Evolutionary conservation across 2,888 invertebrate species (phyloP).

Genomic region (Stegophylla sp.): DNA sequence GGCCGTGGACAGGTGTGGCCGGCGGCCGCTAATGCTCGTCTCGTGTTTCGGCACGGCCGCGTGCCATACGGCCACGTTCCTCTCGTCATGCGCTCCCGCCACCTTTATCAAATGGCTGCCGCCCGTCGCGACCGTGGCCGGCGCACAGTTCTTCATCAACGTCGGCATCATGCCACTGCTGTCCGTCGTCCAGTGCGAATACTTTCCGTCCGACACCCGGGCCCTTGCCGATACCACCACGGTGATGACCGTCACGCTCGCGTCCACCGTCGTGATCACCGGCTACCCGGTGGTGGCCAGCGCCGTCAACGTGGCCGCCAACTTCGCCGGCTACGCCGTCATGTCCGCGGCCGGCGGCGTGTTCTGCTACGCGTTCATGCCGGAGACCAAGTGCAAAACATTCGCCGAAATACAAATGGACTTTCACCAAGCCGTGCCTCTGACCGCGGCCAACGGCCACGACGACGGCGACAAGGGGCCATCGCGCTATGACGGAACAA

Average conservation of each 20-base stretch:
- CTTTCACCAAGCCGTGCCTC: background rate
- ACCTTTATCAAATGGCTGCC: conserved; percentile 38
- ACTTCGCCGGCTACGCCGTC: conserved; percentile 47
- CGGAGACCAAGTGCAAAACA: conserved; percentile 77
- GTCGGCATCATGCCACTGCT: conserved; percentile 61
- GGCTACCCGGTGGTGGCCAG: conserved; percentile 59
- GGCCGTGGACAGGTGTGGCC: conserved; percentile 60
- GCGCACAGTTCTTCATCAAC: conserved; percentile 46
- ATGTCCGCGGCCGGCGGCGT: conserved; percentile 64
- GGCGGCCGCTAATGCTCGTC: conserved; percentile 61
- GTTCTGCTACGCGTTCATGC: conserved; percentile 69
- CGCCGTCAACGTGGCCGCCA: conserved; percentile 59
- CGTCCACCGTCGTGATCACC: conserved; percentile 60
- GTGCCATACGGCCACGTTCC: background rate
- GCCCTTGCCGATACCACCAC: conserved; percentile 61
- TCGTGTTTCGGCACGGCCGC: conserved; percentile 53
- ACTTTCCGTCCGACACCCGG: conserved; percentile 61
- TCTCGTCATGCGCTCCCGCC: conserved; percentile 50
- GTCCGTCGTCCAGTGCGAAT: conserved; percentile 61
- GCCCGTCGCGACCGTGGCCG: conserved; percentile 18
- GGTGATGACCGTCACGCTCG: conserved; percentile 59
- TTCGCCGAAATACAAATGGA: conserved; percentile 72
- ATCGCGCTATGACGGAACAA: too few species aligned
- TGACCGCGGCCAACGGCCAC: background rate
- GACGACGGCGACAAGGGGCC: background rate